These are phyloP conservation scores for Neotragus pygmaeus DNA, from an alignment of 2,113 vertebrate species.

Conservation along the genomic window DNA sequence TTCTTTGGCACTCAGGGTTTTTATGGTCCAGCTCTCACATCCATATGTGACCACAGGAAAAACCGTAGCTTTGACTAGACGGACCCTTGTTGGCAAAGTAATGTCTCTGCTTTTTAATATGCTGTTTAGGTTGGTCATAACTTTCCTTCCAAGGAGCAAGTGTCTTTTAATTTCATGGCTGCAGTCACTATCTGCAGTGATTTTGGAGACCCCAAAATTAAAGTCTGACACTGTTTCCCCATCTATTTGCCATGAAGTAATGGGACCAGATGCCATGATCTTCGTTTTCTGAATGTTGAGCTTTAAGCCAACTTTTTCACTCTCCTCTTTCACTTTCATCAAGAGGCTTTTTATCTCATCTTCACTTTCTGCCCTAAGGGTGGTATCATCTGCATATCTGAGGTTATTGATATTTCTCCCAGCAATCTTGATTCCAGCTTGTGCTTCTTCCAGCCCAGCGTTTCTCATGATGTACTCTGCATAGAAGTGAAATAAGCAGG, in stretches of 20 bases:
- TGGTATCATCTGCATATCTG: neutral
- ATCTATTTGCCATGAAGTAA: neutral
- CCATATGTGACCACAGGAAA: neutral
- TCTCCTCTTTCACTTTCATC: neutral
- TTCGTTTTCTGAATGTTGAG: neutral
- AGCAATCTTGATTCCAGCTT: neutral
- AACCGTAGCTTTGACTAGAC: neutral
- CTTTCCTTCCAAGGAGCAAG: neutral
- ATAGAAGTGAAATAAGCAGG: neutral
- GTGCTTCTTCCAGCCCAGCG: neutral
- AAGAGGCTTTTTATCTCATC: too few species aligned
- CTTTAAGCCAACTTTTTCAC: neutral
- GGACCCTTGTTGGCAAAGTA: neutral
- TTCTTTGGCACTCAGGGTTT: neutral
- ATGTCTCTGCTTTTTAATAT: neutral
- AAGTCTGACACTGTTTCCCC: neutral
- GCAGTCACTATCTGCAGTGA: neutral
- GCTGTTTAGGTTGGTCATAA: neutral
- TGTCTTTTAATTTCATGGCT: neutral
- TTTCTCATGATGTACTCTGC: neutral
- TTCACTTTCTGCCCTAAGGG: neutral
- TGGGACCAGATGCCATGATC: neutral
- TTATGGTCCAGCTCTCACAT: neutral
- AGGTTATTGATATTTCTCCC: neutral
- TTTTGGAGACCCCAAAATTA: rapidly evolving